Evolutionary conservation across 2,113 vertebrate species (phyloP).

Genomic region (Jaculus jaculus): DNA sequence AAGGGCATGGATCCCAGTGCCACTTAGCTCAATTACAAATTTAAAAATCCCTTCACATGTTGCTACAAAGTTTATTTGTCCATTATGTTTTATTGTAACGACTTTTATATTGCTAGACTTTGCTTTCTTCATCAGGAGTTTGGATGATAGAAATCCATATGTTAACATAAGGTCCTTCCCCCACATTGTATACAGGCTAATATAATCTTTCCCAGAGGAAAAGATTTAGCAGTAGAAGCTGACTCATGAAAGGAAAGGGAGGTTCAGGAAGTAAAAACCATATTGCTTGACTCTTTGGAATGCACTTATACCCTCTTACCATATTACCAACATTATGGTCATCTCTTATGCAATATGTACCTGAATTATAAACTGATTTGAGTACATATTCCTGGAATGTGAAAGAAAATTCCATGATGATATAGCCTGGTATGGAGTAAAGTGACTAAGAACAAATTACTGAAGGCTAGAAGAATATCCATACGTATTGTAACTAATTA

Average conservation of each 20-base stretch:
- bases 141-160: not conserved
- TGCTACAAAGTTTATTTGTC: slow-evolving; percentile 8
- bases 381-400: not conserved
- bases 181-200: not conserved
- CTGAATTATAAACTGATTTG: not conserved
- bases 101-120: slow-evolving; percentile 26
- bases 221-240: not conserved
- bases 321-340: not conserved
- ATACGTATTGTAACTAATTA: not conserved
- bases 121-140: slow-evolving; percentile 36
- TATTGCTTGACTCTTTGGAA: not conserved
- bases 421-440: rapidly evolving
- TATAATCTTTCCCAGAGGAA: slow-evolving; percentile 37
- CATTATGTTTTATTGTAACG: slow-evolving; percentile 8
- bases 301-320: not conserved
- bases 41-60: not conserved
- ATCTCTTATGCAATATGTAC: not conserved
- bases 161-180: not conserved
- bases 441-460: not conserved
- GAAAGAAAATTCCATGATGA: not conserved
- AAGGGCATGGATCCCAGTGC: not conserved
- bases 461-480: not conserved
- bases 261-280: not conserved
- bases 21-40: slow-evolving; percentile 17
- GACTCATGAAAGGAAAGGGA: not conserved